A percentile compares a stretch with the other conserved stretches of the same genome.
phyloP scores from a whole-genome alignment of 2,888 invertebrate genomes.

The Ceraclea dissimilis region DNA sequence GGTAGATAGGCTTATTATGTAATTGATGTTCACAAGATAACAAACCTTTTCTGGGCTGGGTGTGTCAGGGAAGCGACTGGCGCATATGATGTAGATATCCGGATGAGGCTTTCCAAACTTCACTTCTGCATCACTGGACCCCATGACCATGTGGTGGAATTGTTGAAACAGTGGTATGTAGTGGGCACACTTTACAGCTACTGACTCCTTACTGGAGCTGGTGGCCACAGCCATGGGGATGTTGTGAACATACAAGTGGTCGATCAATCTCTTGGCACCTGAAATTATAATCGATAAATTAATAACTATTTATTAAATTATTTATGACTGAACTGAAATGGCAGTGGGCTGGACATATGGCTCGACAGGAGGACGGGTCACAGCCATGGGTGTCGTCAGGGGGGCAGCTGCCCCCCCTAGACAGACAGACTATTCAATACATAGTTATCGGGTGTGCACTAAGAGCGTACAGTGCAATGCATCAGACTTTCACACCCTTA shows the following conservation, averaged over 20 bases:
- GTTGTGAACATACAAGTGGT: constrained; percentile 62
- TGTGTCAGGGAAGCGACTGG: constrained; percentile 59
- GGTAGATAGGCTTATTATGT: too few relatives aligned
- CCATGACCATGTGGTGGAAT: constrained; percentile 69
- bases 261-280: constrained; percentile 71
- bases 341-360: too few relatives aligned
- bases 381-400: too few relatives aligned
- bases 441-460: too few relatives aligned
- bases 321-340: too few relatives aligned
- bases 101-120: constrained; percentile 81
- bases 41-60: constrained; percentile 52
- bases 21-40: too few relatives aligned
- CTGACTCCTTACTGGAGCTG: constrained; percentile 71
- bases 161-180: constrained; percentile 56
- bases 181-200: constrained; percentile 58
- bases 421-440: too few relatives aligned
- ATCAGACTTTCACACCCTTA: too few relatives aligned
- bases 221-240: constrained; percentile 84
- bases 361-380: too few relatives aligned
- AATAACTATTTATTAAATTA: too few relatives aligned
- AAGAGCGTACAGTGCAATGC: too few relatives aligned
- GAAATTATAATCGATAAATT: constrained; percentile 29
- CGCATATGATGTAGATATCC: constrained; percentile 76
- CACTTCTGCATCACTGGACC: constrained; percentile 77
- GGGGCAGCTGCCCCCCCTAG: too few relatives aligned